These are phyloP conservation scores for Phoxinus phoxinus DNA, from an alignment of 2,113 vertebrate genomes.

Conservation along the genomic window DNA sequence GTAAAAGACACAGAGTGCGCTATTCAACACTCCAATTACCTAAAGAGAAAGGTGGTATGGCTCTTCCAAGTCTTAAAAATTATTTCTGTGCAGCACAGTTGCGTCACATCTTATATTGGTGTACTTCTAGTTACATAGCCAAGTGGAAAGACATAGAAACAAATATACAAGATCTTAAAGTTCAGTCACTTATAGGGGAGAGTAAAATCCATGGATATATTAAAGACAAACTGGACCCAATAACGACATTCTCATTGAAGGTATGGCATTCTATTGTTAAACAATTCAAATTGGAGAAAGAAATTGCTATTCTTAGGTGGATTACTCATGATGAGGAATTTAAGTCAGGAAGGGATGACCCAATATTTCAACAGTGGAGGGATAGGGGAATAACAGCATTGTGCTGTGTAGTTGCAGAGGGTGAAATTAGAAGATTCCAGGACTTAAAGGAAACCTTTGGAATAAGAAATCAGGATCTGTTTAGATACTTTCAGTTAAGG, in stretches of 20 bases:
- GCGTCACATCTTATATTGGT: too few species aligned
- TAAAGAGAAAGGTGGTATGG: neutral
- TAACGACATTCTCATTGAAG: neutral
- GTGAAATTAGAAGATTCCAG: neutral
- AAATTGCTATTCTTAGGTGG: neutral
- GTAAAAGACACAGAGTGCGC: neutral
- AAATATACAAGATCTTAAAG: too few species aligned
- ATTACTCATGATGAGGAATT: neutral
- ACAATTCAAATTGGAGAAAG: neutral
- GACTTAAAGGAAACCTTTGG: neutral
- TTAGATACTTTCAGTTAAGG: too few species aligned
- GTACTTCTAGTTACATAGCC: too few species aligned
- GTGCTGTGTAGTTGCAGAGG: neutral
- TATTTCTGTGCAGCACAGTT: neutral
- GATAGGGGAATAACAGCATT: neutral
- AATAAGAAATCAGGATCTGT: neutral
- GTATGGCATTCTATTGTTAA: neutral
- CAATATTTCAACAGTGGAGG: neutral
- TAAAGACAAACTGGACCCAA: neutral
- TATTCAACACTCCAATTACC: neutral
- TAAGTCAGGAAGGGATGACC: neutral
- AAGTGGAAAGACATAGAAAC: too few species aligned
- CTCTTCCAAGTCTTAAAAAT: neutral
- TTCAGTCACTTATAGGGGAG: too few species aligned
- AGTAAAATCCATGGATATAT: neutral